Evolutionary conservation across 2,797 vertebrate genomes (phyloP).

Genomic region (Acipenser ruthenus): DNA sequence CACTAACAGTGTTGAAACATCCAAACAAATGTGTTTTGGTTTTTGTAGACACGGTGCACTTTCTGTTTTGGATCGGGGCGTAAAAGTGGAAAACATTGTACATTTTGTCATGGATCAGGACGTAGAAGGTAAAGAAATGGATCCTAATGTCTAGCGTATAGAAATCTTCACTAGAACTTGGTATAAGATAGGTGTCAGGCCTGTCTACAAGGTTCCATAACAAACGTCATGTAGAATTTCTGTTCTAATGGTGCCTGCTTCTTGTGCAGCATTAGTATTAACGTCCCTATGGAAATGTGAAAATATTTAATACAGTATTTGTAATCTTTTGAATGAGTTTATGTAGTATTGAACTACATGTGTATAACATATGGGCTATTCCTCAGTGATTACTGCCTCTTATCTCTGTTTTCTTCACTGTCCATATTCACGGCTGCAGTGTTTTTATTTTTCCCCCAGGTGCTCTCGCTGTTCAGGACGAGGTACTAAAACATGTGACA

Average conservation of each 20-base stretch:
- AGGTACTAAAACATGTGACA: constrained; percentile 48
- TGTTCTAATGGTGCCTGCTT: not conserved
- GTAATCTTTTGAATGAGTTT: too few species aligned
- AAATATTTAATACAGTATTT: too few species aligned
- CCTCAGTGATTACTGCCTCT: too few species aligned
- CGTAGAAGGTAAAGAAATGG: constrained; percentile 24
- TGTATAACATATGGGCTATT: too few species aligned
- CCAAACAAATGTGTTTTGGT: not conserved
- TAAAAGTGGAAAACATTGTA: constrained; percentile 23
- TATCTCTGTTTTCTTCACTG: too few species aligned
- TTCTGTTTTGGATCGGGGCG: constrained; percentile 31
- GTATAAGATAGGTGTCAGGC: not conserved
- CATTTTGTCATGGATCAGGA: constrained; percentile 31
- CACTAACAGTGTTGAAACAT: too few species aligned
- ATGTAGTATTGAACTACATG: too few species aligned
- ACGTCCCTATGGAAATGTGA: not conserved
- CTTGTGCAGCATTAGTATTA: not conserved
- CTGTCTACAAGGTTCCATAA: too few species aligned
- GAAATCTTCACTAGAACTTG: not conserved
- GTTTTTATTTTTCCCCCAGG: constrained; percentile 31
- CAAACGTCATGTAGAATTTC: too few species aligned
- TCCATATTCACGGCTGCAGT: too few species aligned
- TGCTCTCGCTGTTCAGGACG: constrained; percentile 53
- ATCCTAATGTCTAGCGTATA: not conserved
- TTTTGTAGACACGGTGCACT: constrained; percentile 30